phyloP scores from a whole-genome alignment of 2,797 vertebrate species.

The Austrolebias charrua region DNA sequence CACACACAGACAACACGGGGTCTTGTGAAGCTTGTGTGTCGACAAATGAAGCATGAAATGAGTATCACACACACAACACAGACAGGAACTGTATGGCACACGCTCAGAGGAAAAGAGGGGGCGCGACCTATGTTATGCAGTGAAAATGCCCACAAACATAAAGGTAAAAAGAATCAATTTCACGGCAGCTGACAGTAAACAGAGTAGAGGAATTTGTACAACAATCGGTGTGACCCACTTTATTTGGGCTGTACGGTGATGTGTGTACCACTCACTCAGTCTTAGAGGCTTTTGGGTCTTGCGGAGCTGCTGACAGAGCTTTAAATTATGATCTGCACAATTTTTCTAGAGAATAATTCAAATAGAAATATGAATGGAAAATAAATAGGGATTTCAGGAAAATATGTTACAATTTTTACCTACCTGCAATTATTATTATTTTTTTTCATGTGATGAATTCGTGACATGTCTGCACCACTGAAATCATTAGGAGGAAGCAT shows the following conservation, averaged over 20 bases:
- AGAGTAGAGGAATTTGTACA: constrained; percentile 48
- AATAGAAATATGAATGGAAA: too few species aligned
- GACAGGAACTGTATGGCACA: constrained; percentile 50
- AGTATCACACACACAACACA: constrained; percentile 57
- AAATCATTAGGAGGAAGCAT: neutral
- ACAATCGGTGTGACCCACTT: constrained; percentile 47
- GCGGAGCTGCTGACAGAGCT: neutral
- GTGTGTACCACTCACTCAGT: constrained; percentile 7
- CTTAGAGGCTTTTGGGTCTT: neutral
- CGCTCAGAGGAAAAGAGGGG: constrained; percentile 31
- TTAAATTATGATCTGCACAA: neutral
- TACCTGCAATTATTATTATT: too few species aligned
- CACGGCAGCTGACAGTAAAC: constrained; percentile 63
- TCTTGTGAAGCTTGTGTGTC: constrained; percentile 61
- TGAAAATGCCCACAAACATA: constrained; percentile 58
- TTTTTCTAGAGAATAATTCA: too few species aligned
- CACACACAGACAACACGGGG: constrained; percentile 37
- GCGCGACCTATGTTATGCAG: constrained; percentile 45
- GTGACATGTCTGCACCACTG: neutral
- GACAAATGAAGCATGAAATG: constrained; percentile 76
- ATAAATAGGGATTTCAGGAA: too few species aligned
- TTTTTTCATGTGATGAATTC: neutral
- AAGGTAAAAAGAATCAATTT: constrained; percentile 74
- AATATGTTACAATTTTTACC: too few species aligned
- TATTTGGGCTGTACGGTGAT: constrained; percentile 5